phyloP scores from a whole-genome alignment of 1,140 invertebrate species.

The Bombus pyrosoma region DNA sequence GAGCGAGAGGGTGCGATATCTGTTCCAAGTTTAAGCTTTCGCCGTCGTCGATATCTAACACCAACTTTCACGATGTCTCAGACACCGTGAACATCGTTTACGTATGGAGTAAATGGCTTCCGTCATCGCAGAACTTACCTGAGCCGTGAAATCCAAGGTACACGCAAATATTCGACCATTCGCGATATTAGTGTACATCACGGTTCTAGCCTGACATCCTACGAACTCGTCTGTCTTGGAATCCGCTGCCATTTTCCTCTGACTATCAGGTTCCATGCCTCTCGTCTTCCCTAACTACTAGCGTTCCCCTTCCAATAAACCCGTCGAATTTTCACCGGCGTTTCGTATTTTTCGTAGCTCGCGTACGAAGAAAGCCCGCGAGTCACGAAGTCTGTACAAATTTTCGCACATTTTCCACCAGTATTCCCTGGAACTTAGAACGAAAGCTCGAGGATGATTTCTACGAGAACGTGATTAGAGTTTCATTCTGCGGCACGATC shows the following conservation, averaged over 20 bases:
- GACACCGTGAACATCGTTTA: constrained; percentile 15
- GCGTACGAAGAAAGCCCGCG: not conserved
- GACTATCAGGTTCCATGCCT: too few species aligned
- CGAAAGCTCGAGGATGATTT: not conserved
- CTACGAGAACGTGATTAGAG: constrained; percentile 7
- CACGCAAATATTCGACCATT: not conserved
- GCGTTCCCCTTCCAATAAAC: not conserved
- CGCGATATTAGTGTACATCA: not conserved
- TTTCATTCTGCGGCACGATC: not conserved
- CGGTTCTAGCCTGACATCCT: not conserved
- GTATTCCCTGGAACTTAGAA: not conserved
- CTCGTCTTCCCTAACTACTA: too few species aligned
- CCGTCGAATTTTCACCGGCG: constrained; percentile 32
- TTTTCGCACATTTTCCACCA: not conserved
- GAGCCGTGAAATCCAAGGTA: constrained; percentile 9
- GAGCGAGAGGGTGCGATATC: constrained; percentile 32
- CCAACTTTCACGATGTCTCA: constrained; percentile 29
- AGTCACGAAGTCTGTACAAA: not conserved
- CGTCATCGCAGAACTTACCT: constrained; percentile 37
- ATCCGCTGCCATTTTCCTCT: constrained; percentile 21
- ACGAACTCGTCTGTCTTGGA: constrained; percentile 20
- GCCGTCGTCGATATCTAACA: constrained; percentile 16
- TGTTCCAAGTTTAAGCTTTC: not conserved
- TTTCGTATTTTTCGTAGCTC: not conserved
- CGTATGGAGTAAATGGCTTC: constrained; percentile 47